Percentiles rank a stretch among this genome's conserved stretches.
phyloP scores from a whole-genome alignment of 1,140 invertebrate species.

The Neodiprion fabricii region DNA sequence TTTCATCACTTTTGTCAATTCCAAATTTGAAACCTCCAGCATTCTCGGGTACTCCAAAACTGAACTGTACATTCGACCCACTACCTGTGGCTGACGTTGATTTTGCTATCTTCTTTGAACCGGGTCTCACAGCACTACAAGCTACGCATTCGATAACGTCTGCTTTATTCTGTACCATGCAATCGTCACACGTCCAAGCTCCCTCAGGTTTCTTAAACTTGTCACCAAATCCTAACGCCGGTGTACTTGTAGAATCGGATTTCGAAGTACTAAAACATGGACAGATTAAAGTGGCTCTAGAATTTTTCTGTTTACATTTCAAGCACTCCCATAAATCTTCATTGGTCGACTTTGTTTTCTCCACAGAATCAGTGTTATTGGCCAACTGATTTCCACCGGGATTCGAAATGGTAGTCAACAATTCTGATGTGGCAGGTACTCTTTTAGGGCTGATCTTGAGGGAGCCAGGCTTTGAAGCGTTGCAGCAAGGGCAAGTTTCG shows the following conservation, averaged over 20 bases:
- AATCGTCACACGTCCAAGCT: constrained; percentile 68
- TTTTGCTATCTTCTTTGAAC: constrained; percentile 32
- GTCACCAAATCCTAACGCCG: constrained; percentile 54
- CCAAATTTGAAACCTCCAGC: constrained; percentile 57
- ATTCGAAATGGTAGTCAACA: constrained; percentile 15
- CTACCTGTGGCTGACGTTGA: constrained; percentile 32
- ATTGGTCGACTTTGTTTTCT: constrained; percentile 47
- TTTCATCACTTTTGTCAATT: constrained; percentile 48
- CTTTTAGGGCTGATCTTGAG: constrained; percentile 15
- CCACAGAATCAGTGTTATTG: constrained; percentile 34
- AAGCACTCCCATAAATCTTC: constrained; percentile 66
- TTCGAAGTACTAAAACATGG: constrained; percentile 74
- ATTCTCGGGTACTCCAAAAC: constrained; percentile 40
- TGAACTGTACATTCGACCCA: constrained; percentile 43
- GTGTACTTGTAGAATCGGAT: constrained; percentile 52
- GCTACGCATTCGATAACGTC: constrained; percentile 64
- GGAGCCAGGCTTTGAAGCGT: constrained; percentile 64
- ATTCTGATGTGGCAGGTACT: constrained; percentile 27
- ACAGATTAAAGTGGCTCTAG: constrained; percentile 64
- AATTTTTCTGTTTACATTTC: constrained; percentile 67
- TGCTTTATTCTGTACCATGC: constrained; percentile 67
- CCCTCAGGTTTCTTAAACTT: constrained; percentile 59
- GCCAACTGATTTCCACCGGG: not conserved
- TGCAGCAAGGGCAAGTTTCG: constrained; percentile 71
- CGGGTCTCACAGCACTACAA: constrained; percentile 61